These are phyloP conservation scores for Hippasteria phrygiana DNA, from an alignment of 53 echinoderm and acorn worm genomes.

Conservation along the genomic window DNA sequence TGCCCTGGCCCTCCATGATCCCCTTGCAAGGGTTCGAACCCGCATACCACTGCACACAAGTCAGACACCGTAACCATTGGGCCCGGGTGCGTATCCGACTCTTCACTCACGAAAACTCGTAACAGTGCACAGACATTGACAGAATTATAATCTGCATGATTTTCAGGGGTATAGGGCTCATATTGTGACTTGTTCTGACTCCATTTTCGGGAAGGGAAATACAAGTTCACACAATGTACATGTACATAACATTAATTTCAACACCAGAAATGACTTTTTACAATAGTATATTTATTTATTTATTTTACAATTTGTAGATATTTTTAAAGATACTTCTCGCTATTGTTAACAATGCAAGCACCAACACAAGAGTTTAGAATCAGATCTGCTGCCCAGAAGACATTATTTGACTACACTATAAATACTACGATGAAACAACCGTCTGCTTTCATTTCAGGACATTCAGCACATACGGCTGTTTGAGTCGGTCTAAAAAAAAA, in stretches of 20 bases:
- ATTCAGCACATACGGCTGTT: conserved; percentile 15
- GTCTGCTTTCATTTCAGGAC: not conserved
- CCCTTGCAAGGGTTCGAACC: too few species aligned
- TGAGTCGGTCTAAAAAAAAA: not conserved
- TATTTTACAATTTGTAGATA: conserved; percentile 50
- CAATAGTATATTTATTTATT: not conserved
- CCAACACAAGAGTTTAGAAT: conserved; percentile 25
- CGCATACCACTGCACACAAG: too few species aligned
- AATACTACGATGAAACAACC: not conserved
- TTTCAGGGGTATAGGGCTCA: too few species aligned
- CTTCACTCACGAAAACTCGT: too few species aligned
- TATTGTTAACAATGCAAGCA: conserved; percentile 35
- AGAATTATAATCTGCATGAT: too few species aligned
- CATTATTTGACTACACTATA: conserved; percentile 1
- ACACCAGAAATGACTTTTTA: not conserved
- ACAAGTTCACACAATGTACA: too few species aligned
- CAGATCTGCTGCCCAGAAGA: conserved; percentile 10
- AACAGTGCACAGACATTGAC: too few species aligned
- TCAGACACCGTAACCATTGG: too few species aligned
- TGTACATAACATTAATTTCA: not conserved
- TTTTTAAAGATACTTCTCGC: conserved; percentile 38
- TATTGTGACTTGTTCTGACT: too few species aligned
- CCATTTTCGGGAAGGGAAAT: too few species aligned
- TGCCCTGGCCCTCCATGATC: too few species aligned
- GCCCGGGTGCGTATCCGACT: too few species aligned